Evolutionary conservation across 2,888 invertebrate genomes (phyloP).

Genomic region (Apamea epomidion): DNA sequence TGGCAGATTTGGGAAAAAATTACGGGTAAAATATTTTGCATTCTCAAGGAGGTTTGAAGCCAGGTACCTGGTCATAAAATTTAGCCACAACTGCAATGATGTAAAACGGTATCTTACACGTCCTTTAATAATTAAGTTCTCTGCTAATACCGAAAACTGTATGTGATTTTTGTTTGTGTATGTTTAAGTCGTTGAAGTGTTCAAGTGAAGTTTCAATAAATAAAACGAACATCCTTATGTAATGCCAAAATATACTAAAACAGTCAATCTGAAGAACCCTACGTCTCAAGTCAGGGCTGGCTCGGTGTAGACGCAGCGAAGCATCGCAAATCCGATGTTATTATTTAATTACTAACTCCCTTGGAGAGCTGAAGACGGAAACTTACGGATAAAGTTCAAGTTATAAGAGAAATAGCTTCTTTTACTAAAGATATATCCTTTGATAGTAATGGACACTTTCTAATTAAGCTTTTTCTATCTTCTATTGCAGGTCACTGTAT

Average conservation of each 20-base stretch:
- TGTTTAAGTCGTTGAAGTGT: no score
- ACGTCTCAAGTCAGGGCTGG: slow-evolving; percentile 12
- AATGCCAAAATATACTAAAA: not conserved
- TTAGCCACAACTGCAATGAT: not conserved
- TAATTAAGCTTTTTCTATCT: not conserved
- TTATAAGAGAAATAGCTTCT: slow-evolving; percentile 25
- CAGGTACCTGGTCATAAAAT: not conserved
- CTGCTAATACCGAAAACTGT: no score
- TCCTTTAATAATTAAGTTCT: no score
- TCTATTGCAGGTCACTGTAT: not conserved
- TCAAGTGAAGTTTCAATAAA: no score
- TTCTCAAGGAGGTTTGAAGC: not conserved
- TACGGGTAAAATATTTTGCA: not conserved
- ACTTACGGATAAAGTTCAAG: slow-evolving; percentile 46
- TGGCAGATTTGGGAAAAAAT: not conserved
- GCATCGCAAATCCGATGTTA: slow-evolving; percentile 59
- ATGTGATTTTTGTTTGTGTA: no score
- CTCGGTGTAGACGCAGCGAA: slow-evolving; percentile 46
- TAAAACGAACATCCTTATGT: no score
- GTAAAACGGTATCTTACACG: no score
- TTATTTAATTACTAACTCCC: slow-evolving; percentile 66
- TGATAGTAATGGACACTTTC: not conserved
- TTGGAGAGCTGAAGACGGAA: slow-evolving; percentile 41
- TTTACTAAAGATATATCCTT: not conserved
- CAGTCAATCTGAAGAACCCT: slow-evolving; percentile 15